These are phyloP conservation scores for Taxidea taxus DNA, from an alignment of 2,113 vertebrate genomes.

Conservation along the genomic window DNA sequence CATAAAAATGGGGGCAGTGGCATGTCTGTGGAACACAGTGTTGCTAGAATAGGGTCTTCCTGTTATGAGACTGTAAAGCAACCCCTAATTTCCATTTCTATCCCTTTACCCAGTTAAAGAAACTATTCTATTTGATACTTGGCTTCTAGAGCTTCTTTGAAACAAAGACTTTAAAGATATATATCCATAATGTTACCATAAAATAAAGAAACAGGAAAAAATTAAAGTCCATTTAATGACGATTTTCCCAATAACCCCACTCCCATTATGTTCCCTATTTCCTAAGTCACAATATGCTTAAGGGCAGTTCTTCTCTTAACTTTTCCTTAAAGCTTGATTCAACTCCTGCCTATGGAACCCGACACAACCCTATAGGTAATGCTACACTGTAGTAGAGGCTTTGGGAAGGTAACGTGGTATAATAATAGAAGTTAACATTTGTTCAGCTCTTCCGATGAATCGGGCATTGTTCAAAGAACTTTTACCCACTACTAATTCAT, in stretches of 20 bases:
- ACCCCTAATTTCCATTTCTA: background rate
- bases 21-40: background rate
- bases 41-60: background rate
- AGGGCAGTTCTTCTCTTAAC: fast-evolving
- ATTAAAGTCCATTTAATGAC: background rate
- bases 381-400: background rate
- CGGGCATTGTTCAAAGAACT: background rate
- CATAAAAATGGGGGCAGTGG: background rate
- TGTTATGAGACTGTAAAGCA: background rate
- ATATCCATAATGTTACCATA: background rate
- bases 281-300: background rate
- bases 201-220: background rate
- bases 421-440: background rate
- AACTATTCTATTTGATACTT: constrained; percentile 19
- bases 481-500: background rate
- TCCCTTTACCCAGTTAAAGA: background rate
- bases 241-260: background rate
- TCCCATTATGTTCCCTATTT: background rate
- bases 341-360: fast-evolving
- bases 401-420: background rate
- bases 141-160: constrained; percentile 63
- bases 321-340: background rate
- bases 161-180: background rate
- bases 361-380: background rate
- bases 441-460: background rate